A percentile compares a stretch with the other conserved stretches of the same genome.
phyloP scores from a whole-genome alignment of 2,797 vertebrate genomes.

The Linurgus olivaceus region DNA sequence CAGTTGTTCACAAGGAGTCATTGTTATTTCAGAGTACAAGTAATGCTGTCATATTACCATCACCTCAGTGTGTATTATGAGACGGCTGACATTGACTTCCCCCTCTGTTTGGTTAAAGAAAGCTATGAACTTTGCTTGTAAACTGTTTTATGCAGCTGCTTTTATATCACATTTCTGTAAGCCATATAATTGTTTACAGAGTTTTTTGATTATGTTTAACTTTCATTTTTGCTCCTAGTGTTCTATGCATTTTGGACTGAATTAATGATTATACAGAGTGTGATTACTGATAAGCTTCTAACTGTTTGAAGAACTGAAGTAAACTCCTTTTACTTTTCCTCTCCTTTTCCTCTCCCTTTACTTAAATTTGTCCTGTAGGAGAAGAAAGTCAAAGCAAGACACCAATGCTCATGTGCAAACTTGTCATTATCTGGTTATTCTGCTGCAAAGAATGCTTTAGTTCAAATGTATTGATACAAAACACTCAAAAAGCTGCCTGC shows the following conservation, averaged over 20 bases:
- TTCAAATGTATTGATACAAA: accelerated
- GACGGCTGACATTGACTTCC: not conserved
- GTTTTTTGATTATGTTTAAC: conserved; percentile 14
- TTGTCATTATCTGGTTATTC: not conserved
- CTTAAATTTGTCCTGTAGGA: not conserved
- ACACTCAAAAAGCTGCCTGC: not conserved
- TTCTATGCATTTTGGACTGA: not conserved
- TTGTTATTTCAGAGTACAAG: not conserved
- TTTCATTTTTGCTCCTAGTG: not conserved
- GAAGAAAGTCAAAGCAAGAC: not conserved
- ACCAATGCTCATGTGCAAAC: not conserved
- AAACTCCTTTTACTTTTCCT: not conserved
- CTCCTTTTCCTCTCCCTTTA: not conserved
- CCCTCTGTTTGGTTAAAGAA: not conserved
- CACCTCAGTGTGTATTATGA: not conserved
- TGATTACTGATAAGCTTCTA: not conserved
- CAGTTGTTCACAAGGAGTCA: not conserved
- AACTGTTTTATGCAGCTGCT: not conserved
- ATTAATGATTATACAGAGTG: not conserved
- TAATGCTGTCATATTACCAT: not conserved
- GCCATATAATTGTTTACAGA: not conserved
- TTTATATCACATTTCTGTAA: not conserved
- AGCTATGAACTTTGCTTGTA: not conserved
- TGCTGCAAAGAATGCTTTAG: not conserved
- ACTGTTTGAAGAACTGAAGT: not conserved